Percentiles rank a stretch among this genome's conserved stretches.
phyloP scores from a whole-genome alignment of 2,113 vertebrate genomes.

The Bubo bubo region DNA sequence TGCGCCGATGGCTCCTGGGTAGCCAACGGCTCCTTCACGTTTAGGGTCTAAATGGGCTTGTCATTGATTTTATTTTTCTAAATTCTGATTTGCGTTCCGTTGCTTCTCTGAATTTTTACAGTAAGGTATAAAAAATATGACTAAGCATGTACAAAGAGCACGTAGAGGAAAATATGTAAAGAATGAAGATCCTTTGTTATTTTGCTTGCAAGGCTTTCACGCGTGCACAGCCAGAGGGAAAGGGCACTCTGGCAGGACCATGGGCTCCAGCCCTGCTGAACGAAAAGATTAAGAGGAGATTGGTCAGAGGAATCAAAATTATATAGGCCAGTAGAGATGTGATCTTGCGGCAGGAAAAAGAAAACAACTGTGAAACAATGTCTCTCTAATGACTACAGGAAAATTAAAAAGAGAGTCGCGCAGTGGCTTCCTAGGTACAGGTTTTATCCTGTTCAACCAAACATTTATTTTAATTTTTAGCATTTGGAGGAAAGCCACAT shows the following conservation, averaged over 20 bases:
- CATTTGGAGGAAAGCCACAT: not conserved
- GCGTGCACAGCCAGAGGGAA: not conserved
- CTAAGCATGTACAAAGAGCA: not conserved
- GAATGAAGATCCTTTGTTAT: not conserved
- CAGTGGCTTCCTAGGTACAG: not conserved
- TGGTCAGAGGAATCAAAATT: not conserved
- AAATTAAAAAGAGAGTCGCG: not conserved
- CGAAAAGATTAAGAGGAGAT: not conserved
- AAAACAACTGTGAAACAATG: not conserved
- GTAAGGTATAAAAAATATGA: not conserved
- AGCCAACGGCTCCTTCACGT: rapidly evolving
- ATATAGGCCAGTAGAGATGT: not conserved
- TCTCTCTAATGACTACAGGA: not conserved
- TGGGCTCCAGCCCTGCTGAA: not conserved
- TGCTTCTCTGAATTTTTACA: not conserved
- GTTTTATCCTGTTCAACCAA: not conserved
- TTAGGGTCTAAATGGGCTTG: not conserved
- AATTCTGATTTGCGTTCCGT: not conserved
- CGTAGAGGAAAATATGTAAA: not conserved
- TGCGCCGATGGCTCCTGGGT: not conserved
- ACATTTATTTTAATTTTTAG: not conserved
- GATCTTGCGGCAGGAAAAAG: not conserved
- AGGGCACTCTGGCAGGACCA: not conserved
- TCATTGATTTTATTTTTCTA: not conserved
- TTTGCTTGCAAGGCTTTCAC: not conserved